Base-by-base conservation (phyloP, 2,113 vertebrate species). In the Lophius piscatorius region DNA sequence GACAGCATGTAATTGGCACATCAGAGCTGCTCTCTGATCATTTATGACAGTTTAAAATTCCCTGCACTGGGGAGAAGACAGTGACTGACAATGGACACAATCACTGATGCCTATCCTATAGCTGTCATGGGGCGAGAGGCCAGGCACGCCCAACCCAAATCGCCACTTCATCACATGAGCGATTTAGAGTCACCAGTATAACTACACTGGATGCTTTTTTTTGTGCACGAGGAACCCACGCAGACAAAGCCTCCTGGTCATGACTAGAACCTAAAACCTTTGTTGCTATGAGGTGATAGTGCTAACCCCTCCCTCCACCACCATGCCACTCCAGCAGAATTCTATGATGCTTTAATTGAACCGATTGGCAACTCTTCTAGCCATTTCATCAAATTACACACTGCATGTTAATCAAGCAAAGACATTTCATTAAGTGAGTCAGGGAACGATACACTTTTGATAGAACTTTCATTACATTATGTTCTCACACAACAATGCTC, bases 391-490 rank as follows among this genome's bases (percentile, higher is more conserved):
- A 55, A 78, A 78, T 82, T 65, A 74, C 26, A 49, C 9, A 9
- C 46, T 40, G 51, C 39, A 61, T 68, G 63, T 66, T 81, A 79
- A 84, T 78, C 70, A 76, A 28, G 62, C 34, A 74, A 72, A 71
- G 40, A 16, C 63, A 68, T 78, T 83, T 83, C 57, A 78, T 85
- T 45, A 80, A 76, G 52, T 42, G 68, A 84, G 57, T 76, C 65
- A 39, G 64, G 74, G 74, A 85, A 84, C 31, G 14, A 70, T 57
- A 59, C 39, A 1, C 33, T 63, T 81, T 61, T 78, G 63, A 77
- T 82, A 63, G 11, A 31, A 8, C 9, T 31, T 31, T 10, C 16
- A 76, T 77, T 74, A 73, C 48, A 46, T 55, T 67, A 44, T 73
- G 55, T 51, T 74, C 36, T 24, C 56, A 47, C 65, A 55, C 73